phyloP scores from a whole-genome alignment of 2,113 vertebrate genomes.

The Notarius lentiginosus region DNA sequence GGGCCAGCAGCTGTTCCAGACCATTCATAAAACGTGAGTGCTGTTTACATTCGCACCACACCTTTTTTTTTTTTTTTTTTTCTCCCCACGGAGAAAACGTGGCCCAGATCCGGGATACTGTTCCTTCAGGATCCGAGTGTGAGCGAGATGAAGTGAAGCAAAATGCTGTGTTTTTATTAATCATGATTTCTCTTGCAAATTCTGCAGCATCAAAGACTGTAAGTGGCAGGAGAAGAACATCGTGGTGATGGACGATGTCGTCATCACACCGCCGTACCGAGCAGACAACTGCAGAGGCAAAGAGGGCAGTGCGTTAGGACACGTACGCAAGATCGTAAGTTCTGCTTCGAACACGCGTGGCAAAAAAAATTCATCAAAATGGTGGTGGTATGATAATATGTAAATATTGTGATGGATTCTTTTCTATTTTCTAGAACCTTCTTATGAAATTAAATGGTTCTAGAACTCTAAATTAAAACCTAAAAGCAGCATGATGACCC shows the following conservation, averaged over 20 bases:
- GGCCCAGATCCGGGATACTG: not conserved
- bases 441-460: not conserved
- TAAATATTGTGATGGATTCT: too few species aligned
- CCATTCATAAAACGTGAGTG: conserved; percentile 98
- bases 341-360: not conserved
- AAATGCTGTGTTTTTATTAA: not conserved
- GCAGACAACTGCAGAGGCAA: conserved; percentile 90
- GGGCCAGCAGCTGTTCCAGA: conserved; percentile 99
- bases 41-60: not conserved
- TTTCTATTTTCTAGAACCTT: not conserved
- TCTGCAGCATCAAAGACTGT: conserved; percentile 87
- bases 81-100: not conserved
- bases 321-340: conserved; percentile 93
- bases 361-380: not conserved
- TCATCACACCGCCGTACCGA: conserved; percentile 85
- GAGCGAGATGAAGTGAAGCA: too few species aligned
- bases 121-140: not conserved
- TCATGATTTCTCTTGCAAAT: too few species aligned
- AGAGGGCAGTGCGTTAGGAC: conserved; percentile 84
- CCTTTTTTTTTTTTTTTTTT: not conserved
- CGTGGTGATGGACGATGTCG: conserved; percentile 88
- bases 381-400: too few species aligned
- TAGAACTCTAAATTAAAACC: not conserved
- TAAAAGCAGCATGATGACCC: not conserved
- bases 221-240: conserved; percentile 93